A percentile compares a stretch with the other conserved stretches of the same genome.
These are phyloP conservation scores for Thereva unica DNA, from an alignment of 2,888 invertebrate genomes.

Conservation along the genomic window DNA sequence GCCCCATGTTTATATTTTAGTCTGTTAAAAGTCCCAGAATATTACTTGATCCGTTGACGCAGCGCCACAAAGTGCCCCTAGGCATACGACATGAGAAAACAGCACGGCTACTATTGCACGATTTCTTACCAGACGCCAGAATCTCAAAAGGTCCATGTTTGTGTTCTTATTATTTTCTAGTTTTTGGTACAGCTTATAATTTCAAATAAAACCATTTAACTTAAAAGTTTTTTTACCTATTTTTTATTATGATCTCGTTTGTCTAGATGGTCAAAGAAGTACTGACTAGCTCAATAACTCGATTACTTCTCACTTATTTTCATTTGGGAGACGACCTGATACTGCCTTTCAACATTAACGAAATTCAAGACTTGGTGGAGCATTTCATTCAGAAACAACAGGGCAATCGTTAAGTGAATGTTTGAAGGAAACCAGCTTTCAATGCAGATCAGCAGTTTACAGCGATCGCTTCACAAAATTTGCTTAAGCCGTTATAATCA, in stretches of 20 bases:
- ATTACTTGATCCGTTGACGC: no score
- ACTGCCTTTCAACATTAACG: slow-evolving; percentile 83
- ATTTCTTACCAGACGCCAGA: no score
- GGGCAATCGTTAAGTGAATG: slow-evolving; percentile 87
- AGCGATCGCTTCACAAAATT: slow-evolving; percentile 82
- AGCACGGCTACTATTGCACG: no score
- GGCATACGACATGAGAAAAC: no score
- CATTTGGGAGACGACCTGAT: slow-evolving; percentile 79
- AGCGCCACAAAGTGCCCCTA: no score
- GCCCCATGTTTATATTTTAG: no score
- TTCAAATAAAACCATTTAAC: no score
- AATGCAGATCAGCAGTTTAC: slow-evolving; percentile 86
- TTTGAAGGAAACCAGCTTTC: slow-evolving; percentile 84
- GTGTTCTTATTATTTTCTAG: no score
- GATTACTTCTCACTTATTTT: slow-evolving; percentile 81
- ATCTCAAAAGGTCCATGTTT: no score
- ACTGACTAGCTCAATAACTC: slow-evolving; percentile 89
- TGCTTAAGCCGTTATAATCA: slow-evolving; percentile 84
- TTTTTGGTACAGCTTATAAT: no score
- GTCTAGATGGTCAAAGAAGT: slow-evolving; percentile 85
- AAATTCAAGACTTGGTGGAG: slow-evolving; percentile 83
- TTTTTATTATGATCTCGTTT: slow-evolving; percentile 86
- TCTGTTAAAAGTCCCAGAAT: no score
- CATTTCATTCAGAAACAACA: slow-evolving; percentile 87
- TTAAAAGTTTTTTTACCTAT: no score